These are phyloP conservation scores for Rhizoglyphus robini DNA, from an alignment of 1,140 invertebrate genomes.

Conservation along the genomic window DNA sequence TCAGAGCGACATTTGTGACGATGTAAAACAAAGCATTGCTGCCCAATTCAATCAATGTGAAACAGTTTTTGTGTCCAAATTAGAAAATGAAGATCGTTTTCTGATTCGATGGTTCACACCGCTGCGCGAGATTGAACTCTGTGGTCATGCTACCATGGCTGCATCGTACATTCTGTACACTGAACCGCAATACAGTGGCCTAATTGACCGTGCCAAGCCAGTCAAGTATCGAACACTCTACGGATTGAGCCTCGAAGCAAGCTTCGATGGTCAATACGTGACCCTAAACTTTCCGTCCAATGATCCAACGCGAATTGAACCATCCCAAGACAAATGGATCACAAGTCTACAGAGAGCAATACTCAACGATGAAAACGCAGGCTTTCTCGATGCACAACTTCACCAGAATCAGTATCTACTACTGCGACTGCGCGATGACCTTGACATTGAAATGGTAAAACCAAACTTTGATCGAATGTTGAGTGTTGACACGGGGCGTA, in stretches of 20 bases:
- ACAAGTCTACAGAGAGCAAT: background rate
- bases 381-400: background rate
- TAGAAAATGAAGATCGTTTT: background rate
- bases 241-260: background rate
- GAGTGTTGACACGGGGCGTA: conserved; percentile 21
- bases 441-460: background rate
- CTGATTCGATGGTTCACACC: conserved; percentile 45
- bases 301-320: background rate
- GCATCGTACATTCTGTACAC: conserved; percentile 38
- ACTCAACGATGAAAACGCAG: background rate
- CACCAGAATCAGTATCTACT: background rate
- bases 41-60: conserved; percentile 47
- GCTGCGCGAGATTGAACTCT: conserved; percentile 41
- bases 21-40: conserved; percentile 40
- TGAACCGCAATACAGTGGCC: background rate
- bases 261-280: background rate
- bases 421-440: background rate
- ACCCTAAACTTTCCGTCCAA: background rate
- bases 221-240: background rate
- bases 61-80: conserved; percentile 40
- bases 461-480: conserved; percentile 23
- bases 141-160: conserved; percentile 48
- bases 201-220: background rate
- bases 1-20: conserved; percentile 33
- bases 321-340: background rate